These are phyloP conservation scores for Zhuqinia jingwanae DNA, from an alignment of 2,888 invertebrate genomes.

Conservation along the genomic window DNA sequence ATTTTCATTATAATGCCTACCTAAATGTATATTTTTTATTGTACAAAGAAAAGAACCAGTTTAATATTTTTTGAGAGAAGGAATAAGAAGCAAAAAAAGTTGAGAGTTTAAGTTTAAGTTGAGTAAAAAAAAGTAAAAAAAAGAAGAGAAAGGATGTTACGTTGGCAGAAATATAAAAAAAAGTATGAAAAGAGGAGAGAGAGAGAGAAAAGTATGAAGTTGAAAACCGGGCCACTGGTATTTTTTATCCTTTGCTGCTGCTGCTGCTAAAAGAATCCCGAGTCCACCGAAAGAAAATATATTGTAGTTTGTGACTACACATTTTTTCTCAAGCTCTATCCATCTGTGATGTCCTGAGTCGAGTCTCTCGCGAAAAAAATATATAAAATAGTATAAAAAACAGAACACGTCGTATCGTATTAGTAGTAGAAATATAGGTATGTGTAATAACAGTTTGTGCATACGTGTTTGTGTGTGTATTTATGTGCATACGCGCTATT, in stretches of 20 bases:
- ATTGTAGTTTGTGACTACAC: not conserved
- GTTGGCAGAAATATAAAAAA: slow-evolving; percentile 29
- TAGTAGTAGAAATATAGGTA: no score
- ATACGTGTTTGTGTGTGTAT: no score
- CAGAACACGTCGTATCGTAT: not conserved
- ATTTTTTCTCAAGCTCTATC: not conserved
- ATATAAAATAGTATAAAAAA: slow-evolving; percentile 1
- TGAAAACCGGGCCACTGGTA: slow-evolving; percentile 56
- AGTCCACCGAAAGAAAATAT: not conserved
- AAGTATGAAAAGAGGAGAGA: not conserved
- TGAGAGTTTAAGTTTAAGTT: no score
- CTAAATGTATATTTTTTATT: not conserved
- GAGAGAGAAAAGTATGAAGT: not conserved
- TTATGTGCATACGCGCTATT: slow-evolving; percentile 10
- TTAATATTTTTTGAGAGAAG: not conserved
- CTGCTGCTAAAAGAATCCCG: not conserved
- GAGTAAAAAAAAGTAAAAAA: not conserved
- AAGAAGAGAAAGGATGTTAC: slow-evolving; percentile 9
- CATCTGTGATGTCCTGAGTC: not conserved
- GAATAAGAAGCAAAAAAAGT: not conserved
- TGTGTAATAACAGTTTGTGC: no score
- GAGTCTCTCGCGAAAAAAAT: not conserved
- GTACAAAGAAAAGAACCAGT: not conserved
- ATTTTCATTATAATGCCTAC: not conserved
- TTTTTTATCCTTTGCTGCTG: slow-evolving; percentile 1